Conservation (phyloP, 2,797 vertebrate genomes). For the Galaxias olidus region DNA sequence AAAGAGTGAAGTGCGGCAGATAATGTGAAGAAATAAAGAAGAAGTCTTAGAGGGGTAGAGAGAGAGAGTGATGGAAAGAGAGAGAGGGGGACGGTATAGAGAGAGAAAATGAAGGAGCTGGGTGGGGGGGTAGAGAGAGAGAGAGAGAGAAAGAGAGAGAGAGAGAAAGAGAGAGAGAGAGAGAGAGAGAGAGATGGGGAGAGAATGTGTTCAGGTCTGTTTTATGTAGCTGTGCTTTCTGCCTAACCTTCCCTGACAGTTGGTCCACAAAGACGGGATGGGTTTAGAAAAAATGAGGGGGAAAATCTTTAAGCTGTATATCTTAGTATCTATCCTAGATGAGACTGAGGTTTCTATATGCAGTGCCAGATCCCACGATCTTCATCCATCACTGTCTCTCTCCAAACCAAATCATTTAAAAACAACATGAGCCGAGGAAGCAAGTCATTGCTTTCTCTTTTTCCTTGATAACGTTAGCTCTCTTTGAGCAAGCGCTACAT, state of each 20-base stretch:
- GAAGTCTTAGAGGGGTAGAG: too few relatives aligned
- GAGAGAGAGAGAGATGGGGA: background rate
- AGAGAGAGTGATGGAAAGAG: too few relatives aligned
- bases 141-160: background rate
- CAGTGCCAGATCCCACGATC: background rate
- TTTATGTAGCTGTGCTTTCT: too few relatives aligned
- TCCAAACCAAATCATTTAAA: slow-evolving; percentile 20
- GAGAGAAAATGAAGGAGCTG: background rate
- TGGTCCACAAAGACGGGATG: too few relatives aligned
- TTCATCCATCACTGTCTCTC: slow-evolving; percentile 2
- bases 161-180: background rate
- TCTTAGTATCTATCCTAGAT: background rate
- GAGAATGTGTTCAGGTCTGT: too few relatives aligned
- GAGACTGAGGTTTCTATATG: background rate
- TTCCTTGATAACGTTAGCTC: background rate
- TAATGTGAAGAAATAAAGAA: too few relatives aligned
- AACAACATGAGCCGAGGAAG: slow-evolving; percentile 10
- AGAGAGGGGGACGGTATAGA: background rate
- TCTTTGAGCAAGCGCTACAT: too few relatives aligned
- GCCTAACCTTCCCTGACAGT: too few relatives aligned
- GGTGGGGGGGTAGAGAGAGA: background rate
- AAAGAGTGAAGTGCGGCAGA: background rate
- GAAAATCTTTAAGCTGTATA: too few relatives aligned
- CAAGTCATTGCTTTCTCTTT: background rate
- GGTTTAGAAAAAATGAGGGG: too few relatives aligned